A percentile compares a stretch with the other conserved stretches of the same genome.
Evolutionary conservation across 2,113 vertebrate genomes (phyloP).

Genomic region (Podiceps cristatus): DNA sequence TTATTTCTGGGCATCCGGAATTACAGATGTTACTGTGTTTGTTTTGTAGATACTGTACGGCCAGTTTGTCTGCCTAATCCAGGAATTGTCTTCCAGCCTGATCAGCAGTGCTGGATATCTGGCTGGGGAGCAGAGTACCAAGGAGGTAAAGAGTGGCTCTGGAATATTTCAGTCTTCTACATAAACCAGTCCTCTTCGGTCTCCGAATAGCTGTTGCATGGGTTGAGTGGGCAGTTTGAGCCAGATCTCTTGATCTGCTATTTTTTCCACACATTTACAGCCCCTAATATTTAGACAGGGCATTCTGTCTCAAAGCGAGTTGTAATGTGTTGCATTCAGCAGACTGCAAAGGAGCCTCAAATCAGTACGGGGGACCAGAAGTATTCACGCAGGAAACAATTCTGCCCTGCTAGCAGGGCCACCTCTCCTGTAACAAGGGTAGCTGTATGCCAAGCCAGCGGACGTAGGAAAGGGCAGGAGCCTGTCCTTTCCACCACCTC

Average conservation of each 20-base stretch:
- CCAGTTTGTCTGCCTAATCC: conserved; percentile 82
- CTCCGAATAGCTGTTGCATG: accelerated
- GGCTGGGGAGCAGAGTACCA: conserved; percentile 80
- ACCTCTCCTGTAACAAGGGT: not conserved
- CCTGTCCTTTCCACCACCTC: not conserved
- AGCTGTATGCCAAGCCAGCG: not conserved
- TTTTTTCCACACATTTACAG: not conserved
- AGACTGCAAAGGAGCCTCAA: not conserved
- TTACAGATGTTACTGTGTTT: not conserved
- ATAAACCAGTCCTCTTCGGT: not conserved
- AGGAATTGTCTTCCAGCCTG: conserved; percentile 67
- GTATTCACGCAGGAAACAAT: not conserved
- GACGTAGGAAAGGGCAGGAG: not conserved
- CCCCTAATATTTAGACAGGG: not conserved
- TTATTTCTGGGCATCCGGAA: not conserved
- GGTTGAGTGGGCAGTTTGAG: not conserved
- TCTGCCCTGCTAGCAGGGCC: not conserved
- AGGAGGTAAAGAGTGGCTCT: conserved; percentile 72
- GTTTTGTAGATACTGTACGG: conserved; percentile 46
- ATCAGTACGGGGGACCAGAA: not conserved
- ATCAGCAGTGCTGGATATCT: conserved; percentile 77
- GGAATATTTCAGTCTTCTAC: not conserved
- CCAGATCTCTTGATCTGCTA: accelerated
- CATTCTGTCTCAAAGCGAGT: not conserved
- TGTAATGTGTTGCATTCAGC: not conserved